A percentile compares a stretch with the other conserved stretches of the same genome.
Conservation (phyloP, 2,888 invertebrate genomes). For the Phlogophora meticulosa region DNA sequence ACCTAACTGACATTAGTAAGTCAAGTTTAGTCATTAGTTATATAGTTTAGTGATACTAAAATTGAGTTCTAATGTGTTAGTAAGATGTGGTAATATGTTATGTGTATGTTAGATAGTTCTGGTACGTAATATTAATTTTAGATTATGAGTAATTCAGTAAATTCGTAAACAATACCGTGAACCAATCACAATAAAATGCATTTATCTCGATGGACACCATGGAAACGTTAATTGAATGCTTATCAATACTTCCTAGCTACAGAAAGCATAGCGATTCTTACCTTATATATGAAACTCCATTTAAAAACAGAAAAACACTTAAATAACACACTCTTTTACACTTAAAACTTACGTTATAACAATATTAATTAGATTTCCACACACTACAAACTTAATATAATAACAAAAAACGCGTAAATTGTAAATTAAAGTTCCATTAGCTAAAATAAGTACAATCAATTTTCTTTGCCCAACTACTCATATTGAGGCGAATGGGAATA, state of each 20-base stretch:
- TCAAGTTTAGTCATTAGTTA: background rate
- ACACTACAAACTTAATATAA: constrained; percentile 69
- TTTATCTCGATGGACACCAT: constrained; percentile 50
- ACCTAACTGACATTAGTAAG: background rate
- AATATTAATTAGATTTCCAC: constrained; percentile 64
- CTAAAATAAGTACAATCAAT: constrained; percentile 67
- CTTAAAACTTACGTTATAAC: constrained; percentile 68
- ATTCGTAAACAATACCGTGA: constrained; percentile 26
- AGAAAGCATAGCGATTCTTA: constrained; percentile 67
- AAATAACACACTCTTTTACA: constrained; percentile 65
- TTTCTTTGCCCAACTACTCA: constrained; percentile 48
- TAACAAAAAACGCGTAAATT: constrained; percentile 66
- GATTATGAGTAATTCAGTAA: constrained; percentile 19
- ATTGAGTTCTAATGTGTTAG: background rate
- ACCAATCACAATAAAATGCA: constrained; percentile 28
- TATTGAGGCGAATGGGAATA: constrained; percentile 76
- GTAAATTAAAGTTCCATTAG: constrained; percentile 64
- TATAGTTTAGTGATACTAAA: background rate
- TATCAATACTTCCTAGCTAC: constrained; percentile 63
- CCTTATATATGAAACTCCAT: constrained; percentile 75
- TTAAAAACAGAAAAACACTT: constrained; percentile 68
- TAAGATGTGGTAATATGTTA: background rate
- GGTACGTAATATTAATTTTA: constrained; percentile 26
- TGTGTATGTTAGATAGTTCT: background rate
- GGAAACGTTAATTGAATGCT: constrained; percentile 55